Base-by-base conservation (phyloP, 64 coral and sea anemone genomes). In the Dendrophyllia cribrosa region DNA sequence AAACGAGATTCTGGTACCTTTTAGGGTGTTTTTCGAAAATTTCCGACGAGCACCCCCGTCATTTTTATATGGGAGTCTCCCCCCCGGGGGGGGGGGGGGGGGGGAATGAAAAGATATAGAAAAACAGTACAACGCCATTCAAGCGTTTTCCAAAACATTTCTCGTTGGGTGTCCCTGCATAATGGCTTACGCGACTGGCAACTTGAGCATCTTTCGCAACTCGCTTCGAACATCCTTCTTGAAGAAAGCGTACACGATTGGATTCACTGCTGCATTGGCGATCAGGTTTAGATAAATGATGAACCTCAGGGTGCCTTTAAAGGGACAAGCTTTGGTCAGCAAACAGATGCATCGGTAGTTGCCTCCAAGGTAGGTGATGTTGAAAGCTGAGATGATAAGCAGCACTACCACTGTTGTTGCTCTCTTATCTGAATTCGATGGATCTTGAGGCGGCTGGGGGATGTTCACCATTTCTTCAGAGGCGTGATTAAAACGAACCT, bases 201-300 rank as follows among this genome's bases (percentile, higher is more conserved):
- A 56, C 12, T 56, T 56, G 16, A 78, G 49, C 26, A 83, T 10
- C 6, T 66, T 50, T 20, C 64, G 44, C 14, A 91, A 66, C 25
- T 81, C 89, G 9, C 50, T 82, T 59, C 78, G 63, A 58, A 91
- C 72, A 47, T 91, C 89, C 15, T 21, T 91, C 77, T 91, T 91
- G 21, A 83, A 22, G 44, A 91, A 71, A 0, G 89, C 77, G 23
- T 91, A 91, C 47, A 91, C 9, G 19, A 91, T 43, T 59, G 89
- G 89, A 73, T 91, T 91, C 50, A 80, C 78, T 0, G 78, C 77
- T 8, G 65, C 58, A 16, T 91, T 91, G 49, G 79, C 79, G 16
- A 91, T 78, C 22, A 91, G 66, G 4, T 61, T 26, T 4, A 91
- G 53, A 61, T 68, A 83, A 13, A 91, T 72, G 24, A 73, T 72